Evolutionary conservation across 2,888 invertebrate species (phyloP).

Genomic region (Xanthia icteritia): DNA sequence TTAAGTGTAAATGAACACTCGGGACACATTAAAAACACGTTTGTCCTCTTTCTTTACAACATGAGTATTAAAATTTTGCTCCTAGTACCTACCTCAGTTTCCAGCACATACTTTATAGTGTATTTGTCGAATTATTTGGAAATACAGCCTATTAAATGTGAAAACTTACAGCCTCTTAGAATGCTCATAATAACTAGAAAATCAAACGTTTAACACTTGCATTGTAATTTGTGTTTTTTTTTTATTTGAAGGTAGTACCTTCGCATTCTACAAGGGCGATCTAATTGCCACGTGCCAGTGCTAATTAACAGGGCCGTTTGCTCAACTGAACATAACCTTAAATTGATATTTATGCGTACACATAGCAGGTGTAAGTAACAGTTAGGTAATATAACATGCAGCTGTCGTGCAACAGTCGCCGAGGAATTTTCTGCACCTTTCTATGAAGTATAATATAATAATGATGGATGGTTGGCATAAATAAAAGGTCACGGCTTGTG

Average conservation of each 20-base stretch:
- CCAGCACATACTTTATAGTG: too few relatives aligned
- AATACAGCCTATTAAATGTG: slow-evolving; percentile 4
- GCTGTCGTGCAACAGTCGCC: slow-evolving; percentile 77
- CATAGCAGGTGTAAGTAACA: slow-evolving; percentile 73
- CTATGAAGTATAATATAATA: slow-evolving; percentile 41
- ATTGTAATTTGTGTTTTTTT: slow-evolving; percentile 46
- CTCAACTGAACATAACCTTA: slow-evolving; percentile 65
- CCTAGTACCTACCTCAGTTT: not conserved
- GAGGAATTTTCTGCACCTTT: slow-evolving; percentile 62
- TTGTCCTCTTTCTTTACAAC: slow-evolving; percentile 45
- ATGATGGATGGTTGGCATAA: slow-evolving; percentile 19
- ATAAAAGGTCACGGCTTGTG: slow-evolving; percentile 32
- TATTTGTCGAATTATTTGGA: not conserved
- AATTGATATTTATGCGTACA: slow-evolving; percentile 57
- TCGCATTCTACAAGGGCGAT: slow-evolving; percentile 68
- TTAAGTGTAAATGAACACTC: slow-evolving; percentile 34
- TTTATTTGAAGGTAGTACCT: slow-evolving; percentile 42
- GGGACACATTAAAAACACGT: slow-evolving; percentile 38
- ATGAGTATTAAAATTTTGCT: slow-evolving; percentile 21
- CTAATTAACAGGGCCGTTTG: slow-evolving; percentile 58
- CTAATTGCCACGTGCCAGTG: slow-evolving; percentile 67
- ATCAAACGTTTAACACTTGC: slow-evolving; percentile 56
- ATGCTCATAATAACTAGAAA: slow-evolving; percentile 50
- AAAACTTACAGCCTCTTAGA: slow-evolving; percentile 42
- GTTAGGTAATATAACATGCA: slow-evolving; percentile 69